A percentile compares a stretch with the other conserved stretches of the same genome.
Conservation (phyloP, 2,797 vertebrate species). For the Acrossocheilus wenchowensis region DNA sequence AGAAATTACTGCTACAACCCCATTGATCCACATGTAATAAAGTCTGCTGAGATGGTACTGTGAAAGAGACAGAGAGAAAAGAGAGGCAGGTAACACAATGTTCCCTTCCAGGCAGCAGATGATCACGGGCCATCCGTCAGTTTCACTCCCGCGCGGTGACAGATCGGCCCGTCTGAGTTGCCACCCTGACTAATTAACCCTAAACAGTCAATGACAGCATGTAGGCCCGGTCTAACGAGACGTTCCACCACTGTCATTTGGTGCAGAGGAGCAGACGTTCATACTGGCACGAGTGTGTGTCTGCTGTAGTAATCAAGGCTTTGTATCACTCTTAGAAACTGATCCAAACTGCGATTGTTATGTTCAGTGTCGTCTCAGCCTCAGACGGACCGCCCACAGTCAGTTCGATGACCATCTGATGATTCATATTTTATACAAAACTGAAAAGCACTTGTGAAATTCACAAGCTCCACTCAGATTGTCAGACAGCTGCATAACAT, state of each 20-base stretch:
- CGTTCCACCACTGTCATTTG: conserved; percentile 34
- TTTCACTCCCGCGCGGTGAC: conserved; percentile 27
- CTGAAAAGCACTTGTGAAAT: conserved; percentile 1
- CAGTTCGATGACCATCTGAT: not conserved
- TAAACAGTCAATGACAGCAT: conserved; percentile 19
- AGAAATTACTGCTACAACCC: conserved; percentile 14
- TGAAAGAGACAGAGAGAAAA: not conserved
- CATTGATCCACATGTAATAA: conserved; percentile 16
- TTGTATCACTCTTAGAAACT: conserved; percentile 13
- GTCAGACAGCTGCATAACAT: not conserved
- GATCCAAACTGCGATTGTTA: conserved; percentile 23
- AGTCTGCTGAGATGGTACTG: not conserved
- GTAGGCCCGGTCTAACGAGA: conserved; percentile 31
- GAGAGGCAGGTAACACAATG: not conserved
- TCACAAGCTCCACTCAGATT: not conserved
- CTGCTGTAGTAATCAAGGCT: conserved; percentile 35
- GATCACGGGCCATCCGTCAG: conserved; percentile 35
- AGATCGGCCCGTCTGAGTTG: conserved; percentile 35
- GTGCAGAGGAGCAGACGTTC: conserved; percentile 23
- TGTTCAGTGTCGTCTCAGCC: conserved; percentile 5
- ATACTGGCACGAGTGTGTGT: conserved; percentile 19
- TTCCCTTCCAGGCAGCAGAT: conserved; percentile 32
- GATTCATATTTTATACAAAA: conserved; percentile 8
- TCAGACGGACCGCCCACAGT: conserved; percentile 12
- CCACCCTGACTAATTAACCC: conserved; percentile 44